Base-by-base conservation (phyloP, 2,797 vertebrate species). In the Protosalanx chinensis region DNA sequence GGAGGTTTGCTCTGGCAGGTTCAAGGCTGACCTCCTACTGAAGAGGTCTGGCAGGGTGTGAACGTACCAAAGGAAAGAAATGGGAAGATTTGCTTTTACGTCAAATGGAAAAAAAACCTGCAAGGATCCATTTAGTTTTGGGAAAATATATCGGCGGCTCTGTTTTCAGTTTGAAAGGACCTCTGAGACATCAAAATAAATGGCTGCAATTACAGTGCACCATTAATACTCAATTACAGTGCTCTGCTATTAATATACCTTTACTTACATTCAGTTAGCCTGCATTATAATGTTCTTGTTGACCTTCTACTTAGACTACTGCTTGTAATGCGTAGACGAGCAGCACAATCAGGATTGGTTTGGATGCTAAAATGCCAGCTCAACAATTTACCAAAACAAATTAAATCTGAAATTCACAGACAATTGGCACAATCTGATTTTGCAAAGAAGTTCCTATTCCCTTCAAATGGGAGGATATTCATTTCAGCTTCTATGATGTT, bases 401-500 rank as follows among this genome's bases (percentile, higher is more conserved):
- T 29, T 62, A 29, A 46, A 62, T 33, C 60, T 30, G 27, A 33
- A 62, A 6, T 16, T 29, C 30, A 62, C 29, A 32, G 27, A 16
- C 33, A 62, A 30, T 32, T 30, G 27, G 15, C 29, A 32, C 27
- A 62, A 30, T 62, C 13, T 62, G 60, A 62, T 62, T 15, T 62
- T 33, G 60, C 29, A 15, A 33, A 68, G 62, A 71, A 76, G 74
- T 69, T 63, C 53, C 64, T 64, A 72, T 73, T 76, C 78, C 76
- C 76, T 72, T 78, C 64, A 72, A 76, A 51, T 20, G 64, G 51
- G 72, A 76, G 72, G 67, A 74, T 32, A 74, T 76, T 82, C 69
- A 76, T 74, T 75, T 78, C 60, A 29, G 67, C 72, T 78, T 80
- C 74, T 46, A 57, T 82, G 70, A 78, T 56, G 51, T 56, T 82